Evolutionary conservation across 2,113 vertebrate genomes (phyloP), one percentile per base, ranked within the genome.

Genomic region (Phalacrocorax carbo): DNA sequence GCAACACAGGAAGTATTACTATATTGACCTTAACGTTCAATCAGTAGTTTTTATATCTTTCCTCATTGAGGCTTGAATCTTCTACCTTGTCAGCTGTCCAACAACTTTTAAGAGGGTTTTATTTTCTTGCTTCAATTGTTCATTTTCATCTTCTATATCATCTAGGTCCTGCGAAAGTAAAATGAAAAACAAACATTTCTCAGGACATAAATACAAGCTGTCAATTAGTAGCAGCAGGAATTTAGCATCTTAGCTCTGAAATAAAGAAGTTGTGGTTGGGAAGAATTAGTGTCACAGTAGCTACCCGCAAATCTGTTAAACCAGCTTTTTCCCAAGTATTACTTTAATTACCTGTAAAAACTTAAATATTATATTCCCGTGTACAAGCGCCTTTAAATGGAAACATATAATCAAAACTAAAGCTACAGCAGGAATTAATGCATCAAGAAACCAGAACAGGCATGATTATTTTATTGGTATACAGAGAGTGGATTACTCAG

Each of bases 71-170:
- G 36, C 87, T 87, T 82, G 83, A 90, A 82, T 95, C 96, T 98
- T 99, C 99, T 99, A 99, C 99, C 99, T 99, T 85, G 99, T 99
- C 97, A 99, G 98, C 98, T 99, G 99, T 68, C 99, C 99, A 84
- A 99, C 99, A 96, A 99, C 99, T 98, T 99, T 99, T 97, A 99
- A 98, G 97, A 99, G 99, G 84, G 99, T 99, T 98, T 99, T 99
- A 97, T 99, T 99, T 98, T 99, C 99, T 94, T 99, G 99, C 97
- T 99, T 99, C 88, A 99, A 98, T 75, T 99, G 99, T 96, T 99
- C 99, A 34, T 99, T 99, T 98, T 99, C 99, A 62, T 99, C 99
- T 97, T 99, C 99, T 70, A 99, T 98, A 95, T 99, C 99, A 96
- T 99, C 99, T 95, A 99, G 98, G 88, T 99, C 99, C 99, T 99